Percentiles rank a stretch among this genome's conserved stretches.
Conservation (phyloP, 2,113 vertebrate species). For the Notiomystis cincta region DNA sequence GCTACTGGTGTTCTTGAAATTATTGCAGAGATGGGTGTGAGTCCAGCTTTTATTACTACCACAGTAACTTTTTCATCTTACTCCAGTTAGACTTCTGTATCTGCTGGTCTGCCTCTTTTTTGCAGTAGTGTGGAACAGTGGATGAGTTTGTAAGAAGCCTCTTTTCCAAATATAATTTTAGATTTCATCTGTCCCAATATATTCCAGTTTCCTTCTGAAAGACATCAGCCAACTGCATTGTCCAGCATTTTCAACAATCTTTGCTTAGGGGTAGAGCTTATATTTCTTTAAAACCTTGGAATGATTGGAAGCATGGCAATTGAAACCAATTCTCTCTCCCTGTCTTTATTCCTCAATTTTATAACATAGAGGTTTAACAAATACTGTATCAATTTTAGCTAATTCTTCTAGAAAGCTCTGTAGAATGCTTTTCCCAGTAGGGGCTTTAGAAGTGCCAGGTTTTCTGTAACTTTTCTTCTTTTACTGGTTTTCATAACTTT, state of each 20-base stretch:
- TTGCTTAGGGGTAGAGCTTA: background rate
- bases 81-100: background rate
- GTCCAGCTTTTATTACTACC: background rate
- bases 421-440: background rate
- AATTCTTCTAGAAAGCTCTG: background rate
- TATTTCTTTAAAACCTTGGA: background rate
- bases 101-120: background rate
- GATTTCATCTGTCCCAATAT: background rate
- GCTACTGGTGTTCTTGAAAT: background rate
- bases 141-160: background rate
- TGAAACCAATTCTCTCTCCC: background rate
- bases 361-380: background rate
- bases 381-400: background rate
- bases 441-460: background rate
- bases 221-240: background rate
- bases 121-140: background rate
- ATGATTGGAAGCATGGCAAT: background rate
- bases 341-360: background rate
- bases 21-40: background rate
- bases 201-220: background rate
- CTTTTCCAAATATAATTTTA: background rate
- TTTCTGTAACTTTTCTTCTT: background rate
- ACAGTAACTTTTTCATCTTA: background rate
- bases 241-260: background rate
- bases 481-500: background rate